A percentile compares a stretch with the other conserved stretches of the same genome.
Conservation (phyloP, 2,888 invertebrate genomes). For the Papilio gigon region DNA sequence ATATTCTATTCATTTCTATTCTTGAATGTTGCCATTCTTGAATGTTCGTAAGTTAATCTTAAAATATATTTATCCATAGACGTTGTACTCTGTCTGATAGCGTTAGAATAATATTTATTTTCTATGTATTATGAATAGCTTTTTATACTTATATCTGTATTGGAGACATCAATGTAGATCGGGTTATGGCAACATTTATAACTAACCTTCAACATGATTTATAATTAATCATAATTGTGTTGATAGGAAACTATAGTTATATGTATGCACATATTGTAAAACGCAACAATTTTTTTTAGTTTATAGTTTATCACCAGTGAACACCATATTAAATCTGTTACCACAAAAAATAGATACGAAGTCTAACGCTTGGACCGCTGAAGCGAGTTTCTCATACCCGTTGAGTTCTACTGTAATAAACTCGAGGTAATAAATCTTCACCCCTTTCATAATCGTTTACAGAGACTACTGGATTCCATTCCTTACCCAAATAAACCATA, state of each 20-base stretch:
- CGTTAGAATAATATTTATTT: not conserved
- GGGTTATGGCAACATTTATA: not conserved
- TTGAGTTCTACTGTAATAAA: too few species aligned
- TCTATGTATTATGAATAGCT: conserved; percentile 3
- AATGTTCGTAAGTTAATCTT: too few species aligned
- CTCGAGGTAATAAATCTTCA: too few species aligned
- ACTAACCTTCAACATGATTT: not conserved
- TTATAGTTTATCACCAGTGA: conserved; percentile 2
- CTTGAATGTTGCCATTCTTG: conserved; percentile 27
- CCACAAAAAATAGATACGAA: not conserved
- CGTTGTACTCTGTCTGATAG: conserved; percentile 3
- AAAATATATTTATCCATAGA: not conserved
- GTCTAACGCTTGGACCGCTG: not conserved
- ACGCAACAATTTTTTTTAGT: conserved; percentile 8
- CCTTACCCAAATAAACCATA: too few species aligned
- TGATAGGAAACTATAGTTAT: not conserved
- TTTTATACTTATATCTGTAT: conserved; percentile 2
- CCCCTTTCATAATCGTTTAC: too few species aligned
- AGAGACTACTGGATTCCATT: too few species aligned
- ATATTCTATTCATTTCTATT: conserved; percentile 20
- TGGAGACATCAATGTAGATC: not conserved
- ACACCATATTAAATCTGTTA: conserved; percentile 1
- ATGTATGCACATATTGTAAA: not conserved
- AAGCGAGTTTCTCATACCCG: too few species aligned
- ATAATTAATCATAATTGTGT: not conserved